Evolutionary conservation across 2,797 vertebrate genomes (phyloP), one percentile per base, ranked within the genome.

Genomic region (Pteronotus mesoamericanus): DNA sequence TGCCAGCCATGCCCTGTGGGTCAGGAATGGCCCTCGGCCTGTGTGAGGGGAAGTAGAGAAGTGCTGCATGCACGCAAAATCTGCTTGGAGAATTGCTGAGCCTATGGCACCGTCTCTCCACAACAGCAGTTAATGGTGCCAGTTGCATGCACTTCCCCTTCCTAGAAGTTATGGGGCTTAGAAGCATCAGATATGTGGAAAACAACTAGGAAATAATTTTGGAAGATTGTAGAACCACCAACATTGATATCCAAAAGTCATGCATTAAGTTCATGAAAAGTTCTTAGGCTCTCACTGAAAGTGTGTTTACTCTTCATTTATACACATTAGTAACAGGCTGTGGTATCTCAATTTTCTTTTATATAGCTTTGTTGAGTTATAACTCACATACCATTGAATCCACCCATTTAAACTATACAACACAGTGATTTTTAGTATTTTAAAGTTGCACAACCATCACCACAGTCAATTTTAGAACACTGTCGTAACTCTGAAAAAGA

Each of bases 111-210:
- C 18, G 1, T 44, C 24, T 79, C 59, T 34, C 53, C 57, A 21
- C 37, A 69, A 6, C 55, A 84, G 16, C 24, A 29, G 15, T n/a
- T 68, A 29, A 21, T 12, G 6, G 24, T 22, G 3, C 4, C 21
- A 24, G 48, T 53, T n/a, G 39, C 32, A 32, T 7, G 34, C 46
- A 16, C 46, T 44, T 93, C 18, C 1, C 55, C 55, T 93, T 34
- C 69, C 92, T 72, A 71, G 34, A 66, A n/a, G 46, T 61, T 55
- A 0, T 1, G 8, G 64, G 57, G 61, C 69, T 42, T 57, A 69
- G 37, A 72, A 89, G 51, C 37, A 55, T 92, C 79, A 59, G 2
- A 37, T 68, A 68, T 66, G 53, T 48, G 55, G 24, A 91, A 92
- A 86, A 79, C 21, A 59, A 6, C 6, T 4, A 69, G 48, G 24